Conservation (phyloP, 2,113 vertebrate genomes). For the Dicentrarchus labrax region DNA sequence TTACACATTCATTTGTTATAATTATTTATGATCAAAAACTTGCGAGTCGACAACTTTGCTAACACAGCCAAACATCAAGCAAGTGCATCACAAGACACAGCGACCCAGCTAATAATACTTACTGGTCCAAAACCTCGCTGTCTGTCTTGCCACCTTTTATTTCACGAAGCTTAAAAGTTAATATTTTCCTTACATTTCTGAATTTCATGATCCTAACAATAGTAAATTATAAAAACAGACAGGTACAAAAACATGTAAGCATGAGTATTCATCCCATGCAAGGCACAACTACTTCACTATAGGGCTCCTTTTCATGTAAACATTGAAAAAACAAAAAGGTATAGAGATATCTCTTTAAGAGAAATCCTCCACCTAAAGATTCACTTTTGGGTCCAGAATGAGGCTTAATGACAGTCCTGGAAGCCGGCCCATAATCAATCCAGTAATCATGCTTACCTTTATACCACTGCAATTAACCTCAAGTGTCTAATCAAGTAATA, state of each 20-base stretch:
- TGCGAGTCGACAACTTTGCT: too few species aligned
- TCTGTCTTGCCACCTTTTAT: too few species aligned
- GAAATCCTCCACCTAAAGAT: conserved; percentile 26
- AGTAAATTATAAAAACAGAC: too few species aligned
- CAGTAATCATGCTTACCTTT: conserved; percentile 55
- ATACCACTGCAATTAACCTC: conserved; percentile 55
- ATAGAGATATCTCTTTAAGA: not conserved
- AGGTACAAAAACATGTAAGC: not conserved
- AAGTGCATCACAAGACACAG: not conserved
- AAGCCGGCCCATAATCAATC: conserved; percentile 53
- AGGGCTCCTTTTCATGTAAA: not conserved
- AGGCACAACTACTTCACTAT: not conserved
- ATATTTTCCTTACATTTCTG: not conserved
- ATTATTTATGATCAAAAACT: too few species aligned
- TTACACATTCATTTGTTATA: too few species aligned
- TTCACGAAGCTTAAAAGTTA: too few species aligned
- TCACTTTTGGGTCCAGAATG: conserved; percentile 39
- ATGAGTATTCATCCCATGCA: not conserved
- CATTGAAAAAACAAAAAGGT: conserved; percentile 3
- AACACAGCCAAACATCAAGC: not conserved
- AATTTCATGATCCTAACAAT: not conserved
- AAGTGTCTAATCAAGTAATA: conserved; percentile 57
- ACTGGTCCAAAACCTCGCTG: too few species aligned
- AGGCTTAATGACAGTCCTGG: conserved; percentile 49
- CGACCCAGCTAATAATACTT: too few species aligned